Base-by-base conservation (phyloP, 2,113 vertebrate species). In the Nothoprocta perdicaria region DNA sequence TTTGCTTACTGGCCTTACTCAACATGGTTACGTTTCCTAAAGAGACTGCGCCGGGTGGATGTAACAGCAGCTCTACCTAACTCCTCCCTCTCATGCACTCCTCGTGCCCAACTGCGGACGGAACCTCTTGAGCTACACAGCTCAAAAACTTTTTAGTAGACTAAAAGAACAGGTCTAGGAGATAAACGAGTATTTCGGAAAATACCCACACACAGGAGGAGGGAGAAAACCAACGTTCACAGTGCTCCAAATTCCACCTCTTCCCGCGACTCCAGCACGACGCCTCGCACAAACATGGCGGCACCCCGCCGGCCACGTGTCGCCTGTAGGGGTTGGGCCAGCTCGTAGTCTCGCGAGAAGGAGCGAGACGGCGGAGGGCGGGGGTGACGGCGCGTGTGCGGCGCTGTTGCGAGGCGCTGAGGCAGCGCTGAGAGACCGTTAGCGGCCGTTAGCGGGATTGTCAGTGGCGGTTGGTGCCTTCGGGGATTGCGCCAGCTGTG, bases 1-100 rank as follows among this genome's bases (percentile, higher is more conserved):
- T 27, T 15, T 60, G n/a, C 38, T 46, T 23, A 38, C 9, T 0
- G 1, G 41, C 41, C 7, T 17, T n/a, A n/a, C 55, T 41, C 46
- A 21, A 43, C 33, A 26, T 14, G 17, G 14, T 26, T n/a, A 8
- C 52, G 21, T 33, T 8, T 48, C 63, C 45, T 6, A 6, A 13
- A 10, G 9, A 4, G 0, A 6, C 11, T 16, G 21, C 0, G 1
- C 11, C 0, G 0, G 33, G 29, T 8, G 22, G 22, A 13, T n/a
- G 29, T 22, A 31, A 17, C 31, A 12, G 1, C 1, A 7, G 17
- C 26, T 61, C 67, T 79, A 35, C 33, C 5, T 5, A 68, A 21
- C 29, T 3, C n/a, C 12, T 53, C 21, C 1, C 14, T 69, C 21
- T 19, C 7, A 14, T 1, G 16, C 62, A 61, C 31, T 48, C n/a